These are phyloP conservation scores for Ciconia maguari DNA, from an alignment of 2,113 vertebrate genomes.

Conservation along the genomic window DNA sequence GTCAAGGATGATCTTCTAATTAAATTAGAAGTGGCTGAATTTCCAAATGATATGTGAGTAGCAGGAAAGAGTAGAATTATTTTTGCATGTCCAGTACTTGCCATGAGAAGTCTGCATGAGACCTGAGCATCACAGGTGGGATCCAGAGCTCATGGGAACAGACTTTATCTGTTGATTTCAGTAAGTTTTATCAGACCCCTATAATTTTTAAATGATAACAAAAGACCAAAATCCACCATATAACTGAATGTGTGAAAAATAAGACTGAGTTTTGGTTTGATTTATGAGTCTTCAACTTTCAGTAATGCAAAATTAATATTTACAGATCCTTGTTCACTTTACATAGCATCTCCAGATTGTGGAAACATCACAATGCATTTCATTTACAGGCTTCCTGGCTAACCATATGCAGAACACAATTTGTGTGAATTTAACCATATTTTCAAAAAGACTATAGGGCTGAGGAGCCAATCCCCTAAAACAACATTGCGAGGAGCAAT, in stretches of 20 bases:
- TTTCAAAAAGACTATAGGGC: not conserved
- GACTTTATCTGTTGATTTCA: not conserved
- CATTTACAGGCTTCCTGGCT: not conserved
- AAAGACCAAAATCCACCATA: not conserved
- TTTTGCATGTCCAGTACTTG: not conserved
- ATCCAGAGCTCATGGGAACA: not conserved
- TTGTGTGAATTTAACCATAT: not conserved
- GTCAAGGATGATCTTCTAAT: not conserved
- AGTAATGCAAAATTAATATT: not conserved
- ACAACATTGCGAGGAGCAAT: not conserved
- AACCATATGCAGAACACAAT: not conserved
- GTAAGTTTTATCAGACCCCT: not conserved
- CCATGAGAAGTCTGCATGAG: not conserved
- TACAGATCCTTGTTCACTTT: not conserved
- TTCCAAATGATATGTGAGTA: not conserved
- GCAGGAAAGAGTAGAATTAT: not conserved
- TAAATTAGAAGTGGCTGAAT: constrained; percentile 19
- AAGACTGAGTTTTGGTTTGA: not conserved
- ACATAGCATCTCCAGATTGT: not conserved
- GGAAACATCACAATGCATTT: not conserved
- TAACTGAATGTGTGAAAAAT: constrained; percentile 25
- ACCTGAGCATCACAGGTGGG: not conserved
- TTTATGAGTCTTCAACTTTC: not conserved
- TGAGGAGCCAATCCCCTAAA: not conserved
- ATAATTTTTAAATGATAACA: not conserved